Base-by-base conservation (phyloP, 2,888 invertebrate genomes). In the Colletes collaris region DNA sequence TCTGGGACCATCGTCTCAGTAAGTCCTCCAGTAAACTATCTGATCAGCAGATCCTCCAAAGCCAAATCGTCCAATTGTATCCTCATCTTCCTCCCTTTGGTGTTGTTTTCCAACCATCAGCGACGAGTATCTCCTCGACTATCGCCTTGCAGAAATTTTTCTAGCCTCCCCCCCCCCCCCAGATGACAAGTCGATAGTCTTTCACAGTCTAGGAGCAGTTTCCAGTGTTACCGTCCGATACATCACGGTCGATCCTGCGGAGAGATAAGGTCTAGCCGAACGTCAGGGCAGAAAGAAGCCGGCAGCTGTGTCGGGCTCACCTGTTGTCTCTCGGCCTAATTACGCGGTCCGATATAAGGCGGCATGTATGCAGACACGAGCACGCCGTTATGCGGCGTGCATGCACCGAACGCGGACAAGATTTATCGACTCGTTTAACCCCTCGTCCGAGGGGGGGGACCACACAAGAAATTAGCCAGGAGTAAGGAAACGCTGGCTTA, bases 271-370 rank as follows among this genome's bases (percentile, higher is more conserved):
- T 71, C 72, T 53, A 27, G 67, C 19, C 50, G 59, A 53, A 60
- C 62, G 76, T 69, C 79, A 63, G 59, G 62, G 16, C 37, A 50
- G 66, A 75, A 71, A 75, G 70, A 66, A 73, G 60, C 46, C 76
- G 66, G 89, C 90, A 89, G 90, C 89, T 89, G 89, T 88, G 85
- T 86, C 85, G 82, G 88, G 79, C 87, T 90, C 90, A 90, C 90
- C 90, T 90, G 90, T 90, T 90, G 90, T 86, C 88, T 89, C 88
- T 86, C 87, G 86, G 86, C 87, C 89, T 90, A 90, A 90, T 90
- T 90, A 90, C 89, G 85, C 84, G 74, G 77, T 83, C 74, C 87
- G 81, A 82, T 86, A 86, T 89, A 88, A 89, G 87, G 84, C 82
- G 81, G 71, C 62, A 56, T 53, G 62, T 64, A 68, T 52, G 58